A percentile compares a stretch with the other conserved stretches of the same genome.
These are phyloP conservation scores for Picathartes gymnocephalus DNA, from an alignment of 2,113 vertebrate genomes.

Conservation along the genomic window DNA sequence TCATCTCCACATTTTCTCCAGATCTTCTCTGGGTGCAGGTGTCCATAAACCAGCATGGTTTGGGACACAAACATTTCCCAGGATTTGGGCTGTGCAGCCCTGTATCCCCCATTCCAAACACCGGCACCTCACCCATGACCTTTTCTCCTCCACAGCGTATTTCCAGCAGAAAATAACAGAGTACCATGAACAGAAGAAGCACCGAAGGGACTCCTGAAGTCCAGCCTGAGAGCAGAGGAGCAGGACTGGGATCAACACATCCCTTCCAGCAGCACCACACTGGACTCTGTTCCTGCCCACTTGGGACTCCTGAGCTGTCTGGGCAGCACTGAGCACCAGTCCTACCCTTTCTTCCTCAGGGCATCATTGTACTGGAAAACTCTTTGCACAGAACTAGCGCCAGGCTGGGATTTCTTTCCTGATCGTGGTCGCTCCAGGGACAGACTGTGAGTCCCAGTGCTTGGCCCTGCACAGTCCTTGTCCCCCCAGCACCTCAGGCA, in stretches of 20 bases:
- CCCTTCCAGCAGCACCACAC: background rate
- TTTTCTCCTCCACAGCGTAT: constrained; percentile 59
- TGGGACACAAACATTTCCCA: background rate
- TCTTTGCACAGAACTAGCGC: background rate
- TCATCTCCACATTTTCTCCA: background rate
- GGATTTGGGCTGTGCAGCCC: background rate
- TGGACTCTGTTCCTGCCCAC: background rate
- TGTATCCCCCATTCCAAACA: background rate
- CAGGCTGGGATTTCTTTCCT: background rate
- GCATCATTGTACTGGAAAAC: background rate
- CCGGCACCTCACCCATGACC: accelerated
- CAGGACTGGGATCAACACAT: background rate
- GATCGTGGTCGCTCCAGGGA: accelerated
- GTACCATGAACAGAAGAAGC: constrained; percentile 81
- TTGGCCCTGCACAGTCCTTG: background rate
- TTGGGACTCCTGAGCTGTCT: background rate
- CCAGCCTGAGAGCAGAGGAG: background rate
- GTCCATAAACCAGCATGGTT: accelerated
- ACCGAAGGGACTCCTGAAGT: constrained; percentile 73
- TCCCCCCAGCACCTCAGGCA: background rate
- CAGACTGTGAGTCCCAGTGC: background rate
- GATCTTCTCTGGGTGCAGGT: background rate
- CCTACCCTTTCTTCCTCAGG: background rate
- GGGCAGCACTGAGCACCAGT: background rate
- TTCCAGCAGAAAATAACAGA: constrained; percentile 87